Evolutionary conservation across 2,113 vertebrate species (phyloP).

Genomic region (Lophotis ruficrista): DNA sequence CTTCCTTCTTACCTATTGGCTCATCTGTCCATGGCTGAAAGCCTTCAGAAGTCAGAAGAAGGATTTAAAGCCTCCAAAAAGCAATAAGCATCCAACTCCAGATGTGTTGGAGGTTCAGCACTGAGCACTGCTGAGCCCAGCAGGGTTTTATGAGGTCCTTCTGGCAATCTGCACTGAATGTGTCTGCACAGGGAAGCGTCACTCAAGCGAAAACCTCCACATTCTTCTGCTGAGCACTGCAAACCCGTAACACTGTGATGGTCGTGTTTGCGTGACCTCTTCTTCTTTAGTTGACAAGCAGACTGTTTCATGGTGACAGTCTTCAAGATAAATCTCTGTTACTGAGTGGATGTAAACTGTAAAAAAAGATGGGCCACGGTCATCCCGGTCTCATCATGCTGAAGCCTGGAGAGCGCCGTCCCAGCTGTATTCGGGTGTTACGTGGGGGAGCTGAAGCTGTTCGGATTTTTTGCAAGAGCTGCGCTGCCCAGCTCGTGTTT

Average conservation of each 20-base stretch:
- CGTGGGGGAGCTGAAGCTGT: neutral
- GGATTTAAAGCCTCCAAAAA: neutral
- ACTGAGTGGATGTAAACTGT: neutral
- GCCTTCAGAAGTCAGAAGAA: neutral
- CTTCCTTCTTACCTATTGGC: neutral
- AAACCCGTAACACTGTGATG: neutral
- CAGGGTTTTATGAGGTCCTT: neutral
- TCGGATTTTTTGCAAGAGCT: neutral
- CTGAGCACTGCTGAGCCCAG: neutral
- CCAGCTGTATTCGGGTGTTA: neutral
- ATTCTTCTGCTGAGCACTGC: neutral
- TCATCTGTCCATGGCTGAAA: neutral
- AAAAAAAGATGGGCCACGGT: neutral
- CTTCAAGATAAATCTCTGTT: neutral
- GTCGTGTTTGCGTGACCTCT: neutral
- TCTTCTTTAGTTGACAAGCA: neutral
- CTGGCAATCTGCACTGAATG: neutral
- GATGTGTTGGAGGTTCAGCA: neutral
- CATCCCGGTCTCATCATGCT: neutral
- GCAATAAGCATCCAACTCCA: neutral
- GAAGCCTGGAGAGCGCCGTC: neutral
- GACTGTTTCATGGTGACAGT: neutral
- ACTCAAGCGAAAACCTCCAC: neutral
- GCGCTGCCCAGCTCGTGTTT: slow-evolving; percentile 57
- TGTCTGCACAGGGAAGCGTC: neutral